Conservation (phyloP, 2,888 invertebrate species). For the Timema podura region DNA sequence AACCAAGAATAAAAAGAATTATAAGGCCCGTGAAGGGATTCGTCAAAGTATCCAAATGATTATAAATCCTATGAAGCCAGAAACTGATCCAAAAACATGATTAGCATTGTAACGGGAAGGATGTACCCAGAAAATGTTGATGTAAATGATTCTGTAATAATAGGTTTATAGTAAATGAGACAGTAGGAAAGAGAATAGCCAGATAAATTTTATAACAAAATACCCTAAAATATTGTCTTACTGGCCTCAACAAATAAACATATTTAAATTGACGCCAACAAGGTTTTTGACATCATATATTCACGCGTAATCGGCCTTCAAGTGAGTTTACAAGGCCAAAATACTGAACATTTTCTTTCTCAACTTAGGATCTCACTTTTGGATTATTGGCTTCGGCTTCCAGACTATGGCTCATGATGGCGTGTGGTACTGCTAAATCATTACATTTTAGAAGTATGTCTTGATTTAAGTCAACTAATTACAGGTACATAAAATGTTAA, state of each 20-base stretch:
- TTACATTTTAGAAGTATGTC: too few relatives aligned
- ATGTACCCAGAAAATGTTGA: not conserved
- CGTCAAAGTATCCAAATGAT: not conserved
- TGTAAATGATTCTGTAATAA: not conserved
- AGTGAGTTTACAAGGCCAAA: not conserved
- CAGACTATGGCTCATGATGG: too few relatives aligned
- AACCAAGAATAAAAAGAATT: not conserved
- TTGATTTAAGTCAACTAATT: too few relatives aligned
- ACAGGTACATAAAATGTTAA: too few relatives aligned
- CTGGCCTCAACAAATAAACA: not conserved
- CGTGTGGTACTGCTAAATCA: too few relatives aligned
- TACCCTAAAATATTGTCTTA: not conserved
- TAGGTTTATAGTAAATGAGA: not conserved
- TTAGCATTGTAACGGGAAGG: constrained; percentile 3
- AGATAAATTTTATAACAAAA: not conserved
- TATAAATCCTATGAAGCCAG: not conserved
- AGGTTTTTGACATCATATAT: not conserved
- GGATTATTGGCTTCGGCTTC: too few relatives aligned
- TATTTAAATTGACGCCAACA: not conserved
- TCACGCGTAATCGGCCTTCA: not conserved
- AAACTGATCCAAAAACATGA: not conserved
- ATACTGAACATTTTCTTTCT: not conserved
- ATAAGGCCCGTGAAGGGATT: not conserved
- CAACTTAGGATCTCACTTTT: too few relatives aligned
- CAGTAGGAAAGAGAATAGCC: not conserved